Base-by-base conservation (phyloP, 2,113 vertebrate genomes). In the Clarias magur region DNA sequence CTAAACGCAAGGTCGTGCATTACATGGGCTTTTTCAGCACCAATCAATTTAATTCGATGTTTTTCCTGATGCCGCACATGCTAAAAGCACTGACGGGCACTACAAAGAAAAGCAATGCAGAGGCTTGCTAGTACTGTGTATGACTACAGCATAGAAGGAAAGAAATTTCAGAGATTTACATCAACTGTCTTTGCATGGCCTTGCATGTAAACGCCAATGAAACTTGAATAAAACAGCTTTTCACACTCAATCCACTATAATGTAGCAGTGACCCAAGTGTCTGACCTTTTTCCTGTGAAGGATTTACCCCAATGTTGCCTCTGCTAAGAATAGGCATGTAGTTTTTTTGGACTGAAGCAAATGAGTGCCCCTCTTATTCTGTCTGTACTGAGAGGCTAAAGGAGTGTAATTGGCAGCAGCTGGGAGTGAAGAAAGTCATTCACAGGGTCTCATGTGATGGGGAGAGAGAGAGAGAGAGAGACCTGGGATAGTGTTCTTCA, bases 11-110 rank as follows among this genome's bases (percentile, higher is more conserved):
- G 15, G n/a, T 25, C 59, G 4, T 76, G 60, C 60, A 83, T 83
- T 78, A 83, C 42, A 63, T 21, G 7, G 57, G 15, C 68, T 62
- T 84, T 79, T 56, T n/a, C 86, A 48, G 16, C 56, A 65, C 48
- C 62, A 78, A 79, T 79, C 86, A 78, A 79, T 84, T 83, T 15
- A 16, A 70, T 83, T 63, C 76, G 12, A 82, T 82, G 57, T 73
- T 54, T 56, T 42, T 56, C 23, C 70, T 57, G 48, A 76, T 12
- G 27, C 12, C 57, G 59, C 19, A 19, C 2, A 12, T n/a, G 56
- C 86, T 79, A 70, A 87, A 83, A 68, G 86, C 72, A 57, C n/a
- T 87, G 34, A 87, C 7, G 54, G 8, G 56, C 17, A 54, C 9
- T 16, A 38, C 48, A 56, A 79, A 15, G 17, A 7, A 17, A 23